Base-by-base conservation (phyloP, 2,888 invertebrate species). In the Alloplasta piceator region DNA sequence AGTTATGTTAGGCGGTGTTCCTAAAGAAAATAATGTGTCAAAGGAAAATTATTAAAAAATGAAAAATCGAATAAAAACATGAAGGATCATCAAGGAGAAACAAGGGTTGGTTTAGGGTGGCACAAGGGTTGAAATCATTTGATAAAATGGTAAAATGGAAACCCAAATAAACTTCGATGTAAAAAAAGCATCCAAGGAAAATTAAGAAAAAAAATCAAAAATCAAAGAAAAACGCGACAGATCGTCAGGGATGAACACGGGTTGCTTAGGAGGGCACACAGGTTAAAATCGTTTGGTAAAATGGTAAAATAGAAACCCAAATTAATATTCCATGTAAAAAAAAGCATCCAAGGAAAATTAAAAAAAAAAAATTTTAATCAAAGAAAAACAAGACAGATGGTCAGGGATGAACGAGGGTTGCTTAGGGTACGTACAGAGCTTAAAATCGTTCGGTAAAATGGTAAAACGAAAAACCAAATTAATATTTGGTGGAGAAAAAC, bases 391-490 rank as follows among this genome's bases (percentile, higher is more conserved):
- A 36, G 36, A 16, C 12, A 36, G 41, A 73, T 36, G 55, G 10
- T 6, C 43, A n/a, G 4, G 16, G 60, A 9, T 10, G 38, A 46
- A 9, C 6, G 26, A 7, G 41, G 7, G 14, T 12, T 39, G 41
- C 60, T 55, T 60, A 6, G 63, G 16, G 46, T n/a, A 16, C 12
- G n/a, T 16, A 10, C 60, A 61, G 36, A 67, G 38, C 56, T 71
- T 56, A 66, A 74, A 74, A 81, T 64, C 64, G 72, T 73, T 75
- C 58, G 77, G 55, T 71, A 78, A 78, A 81, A 66, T 63, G 67
- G 63, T 61, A 39, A 39, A 61, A 58, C 50, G 63, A 52, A 68
- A n/a, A 77, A 66, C 70, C 58, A 66, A 76, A 66, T 26, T 73
- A 63, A 63, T 71, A 26, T 26, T 26, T 3, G 26, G 3, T 26